phyloP scores from a whole-genome alignment of 1,140 invertebrate genomes.

The Triops cancriformis region DNA sequence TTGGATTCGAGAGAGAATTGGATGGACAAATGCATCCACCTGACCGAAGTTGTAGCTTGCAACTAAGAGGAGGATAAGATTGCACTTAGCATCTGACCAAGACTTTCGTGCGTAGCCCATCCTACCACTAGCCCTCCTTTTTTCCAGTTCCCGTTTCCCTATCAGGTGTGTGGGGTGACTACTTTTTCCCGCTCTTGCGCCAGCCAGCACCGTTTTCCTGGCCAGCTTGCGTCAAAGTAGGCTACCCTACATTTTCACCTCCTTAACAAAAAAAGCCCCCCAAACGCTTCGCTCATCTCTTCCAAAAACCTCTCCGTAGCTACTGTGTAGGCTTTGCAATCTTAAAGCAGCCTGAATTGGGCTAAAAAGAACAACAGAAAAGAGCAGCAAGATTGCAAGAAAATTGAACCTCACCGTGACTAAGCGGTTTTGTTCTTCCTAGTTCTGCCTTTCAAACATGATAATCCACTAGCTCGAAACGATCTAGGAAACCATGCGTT shows the following conservation, averaged over 20 bases:
- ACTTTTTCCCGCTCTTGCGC: slow-evolving; percentile 4
- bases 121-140: neutral
- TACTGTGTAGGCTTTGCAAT: neutral
- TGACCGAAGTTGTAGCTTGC: neutral
- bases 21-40: neutral
- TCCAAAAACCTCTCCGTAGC: neutral
- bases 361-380: neutral
- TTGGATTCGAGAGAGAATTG: neutral
- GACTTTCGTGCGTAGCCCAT: neutral
- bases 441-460: neutral
- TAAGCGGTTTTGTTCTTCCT: neutral
- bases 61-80: neutral
- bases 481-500: too few species aligned
- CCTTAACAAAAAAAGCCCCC: neutral
- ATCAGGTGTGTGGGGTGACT: neutral
- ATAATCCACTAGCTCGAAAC: neutral
- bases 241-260: slow-evolving; percentile 11
- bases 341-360: neutral
- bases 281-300: neutral
- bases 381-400: neutral
- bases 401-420: neutral
- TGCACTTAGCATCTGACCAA: neutral
- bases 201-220: neutral
- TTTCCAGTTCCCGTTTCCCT: neutral
- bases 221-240: neutral